Conservation (phyloP, 2,797 vertebrate genomes). For the Rousettus madagascariensis region DNA sequence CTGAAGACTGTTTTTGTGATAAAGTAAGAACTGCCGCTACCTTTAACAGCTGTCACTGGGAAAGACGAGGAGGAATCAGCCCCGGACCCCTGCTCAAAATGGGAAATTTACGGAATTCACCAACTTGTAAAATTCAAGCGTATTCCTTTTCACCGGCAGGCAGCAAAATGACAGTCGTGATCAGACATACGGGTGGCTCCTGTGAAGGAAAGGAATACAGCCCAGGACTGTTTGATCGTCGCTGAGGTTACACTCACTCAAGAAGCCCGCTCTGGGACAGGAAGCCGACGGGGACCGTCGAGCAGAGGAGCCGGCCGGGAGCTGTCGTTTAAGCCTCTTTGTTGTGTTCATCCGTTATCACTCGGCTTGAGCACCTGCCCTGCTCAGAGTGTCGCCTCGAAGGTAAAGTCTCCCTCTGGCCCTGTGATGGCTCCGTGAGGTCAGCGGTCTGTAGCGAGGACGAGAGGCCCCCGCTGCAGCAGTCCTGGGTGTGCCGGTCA, state of each 20-base stretch:
- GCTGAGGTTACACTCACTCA: neutral
- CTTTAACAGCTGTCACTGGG: neutral
- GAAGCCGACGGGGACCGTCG: neutral
- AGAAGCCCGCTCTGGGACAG: neutral
- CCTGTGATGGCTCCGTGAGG: neutral
- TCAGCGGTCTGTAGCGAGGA: no score
- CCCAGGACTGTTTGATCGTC: neutral
- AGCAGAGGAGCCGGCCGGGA: accelerated
- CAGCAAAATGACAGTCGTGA: neutral
- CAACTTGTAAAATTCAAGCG: neutral
- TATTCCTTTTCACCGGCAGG: neutral
- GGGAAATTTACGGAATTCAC: neutral
- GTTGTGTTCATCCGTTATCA: neutral
- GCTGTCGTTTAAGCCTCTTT: accelerated
- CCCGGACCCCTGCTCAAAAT: neutral
- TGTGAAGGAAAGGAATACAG: neutral
- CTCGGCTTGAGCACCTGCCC: neutral
- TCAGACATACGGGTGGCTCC: neutral
- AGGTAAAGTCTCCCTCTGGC: neutral
- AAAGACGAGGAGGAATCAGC: neutral
- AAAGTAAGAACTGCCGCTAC: neutral
- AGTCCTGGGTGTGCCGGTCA: accelerated
- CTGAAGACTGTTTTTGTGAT: neutral
- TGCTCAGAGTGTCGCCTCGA: neutral
- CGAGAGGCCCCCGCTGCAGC: accelerated